Conservation (phyloP, 2,888 invertebrate species). For the Ophonus ardosiacus region DNA sequence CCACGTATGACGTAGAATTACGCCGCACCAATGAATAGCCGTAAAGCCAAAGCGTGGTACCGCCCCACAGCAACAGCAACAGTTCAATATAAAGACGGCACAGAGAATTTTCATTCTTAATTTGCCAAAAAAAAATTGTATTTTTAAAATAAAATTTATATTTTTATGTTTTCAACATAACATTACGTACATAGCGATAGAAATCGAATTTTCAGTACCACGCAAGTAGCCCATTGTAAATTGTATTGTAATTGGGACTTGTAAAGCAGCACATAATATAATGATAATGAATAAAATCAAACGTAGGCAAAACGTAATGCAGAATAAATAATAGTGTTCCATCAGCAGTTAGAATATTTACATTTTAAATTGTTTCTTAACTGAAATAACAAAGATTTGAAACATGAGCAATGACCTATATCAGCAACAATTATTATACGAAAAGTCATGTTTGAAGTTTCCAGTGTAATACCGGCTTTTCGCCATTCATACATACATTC, state of each 20-base stretch:
- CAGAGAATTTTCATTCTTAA: no score
- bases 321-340: constrained; percentile 8
- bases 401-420: background rate
- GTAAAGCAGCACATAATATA: background rate
- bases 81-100: no score
- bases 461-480: constrained; percentile 11
- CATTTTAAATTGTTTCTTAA: constrained; percentile 27
- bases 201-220: no score
- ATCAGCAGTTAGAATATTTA: constrained; percentile 26
- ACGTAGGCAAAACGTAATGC: background rate
- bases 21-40: no score
- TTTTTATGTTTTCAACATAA: no score
- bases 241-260: background rate
- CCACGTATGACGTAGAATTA: no score
- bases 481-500: constrained; percentile 56
- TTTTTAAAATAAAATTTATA: no score
- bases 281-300: constrained; percentile 5
- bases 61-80: no score
- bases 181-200: no score
- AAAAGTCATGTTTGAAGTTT: constrained; percentile 3
- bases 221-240: no score
- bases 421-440: constrained; percentile 7
- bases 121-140: no score
- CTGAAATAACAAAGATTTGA: constrained; percentile 17
- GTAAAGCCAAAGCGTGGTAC: no score